Evolutionary conservation across 1,140 invertebrate genomes (phyloP).

Genomic region (Drosophila chauvacae): DNA sequence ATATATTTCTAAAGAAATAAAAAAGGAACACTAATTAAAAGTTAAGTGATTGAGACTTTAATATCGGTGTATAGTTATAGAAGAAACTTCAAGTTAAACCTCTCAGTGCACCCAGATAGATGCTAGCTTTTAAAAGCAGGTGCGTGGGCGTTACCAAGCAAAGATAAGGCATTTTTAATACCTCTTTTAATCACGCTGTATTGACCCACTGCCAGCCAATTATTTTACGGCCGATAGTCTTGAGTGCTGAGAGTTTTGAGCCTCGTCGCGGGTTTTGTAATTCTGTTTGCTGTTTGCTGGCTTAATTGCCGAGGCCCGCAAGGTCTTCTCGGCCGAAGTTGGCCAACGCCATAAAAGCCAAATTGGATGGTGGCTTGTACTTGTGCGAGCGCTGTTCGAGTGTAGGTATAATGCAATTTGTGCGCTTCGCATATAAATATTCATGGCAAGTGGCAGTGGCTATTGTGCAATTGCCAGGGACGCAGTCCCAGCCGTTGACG

Average conservation of each 20-base stretch:
- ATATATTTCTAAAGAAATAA: neutral
- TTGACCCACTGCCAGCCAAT: conserved; percentile 44
- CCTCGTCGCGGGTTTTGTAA: conserved; percentile 26
- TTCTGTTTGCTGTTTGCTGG: conserved; percentile 49
- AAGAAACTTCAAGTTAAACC: no score
- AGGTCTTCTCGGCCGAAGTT: conserved; percentile 72
- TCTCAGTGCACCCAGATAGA: neutral
- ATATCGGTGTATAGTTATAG: no score
- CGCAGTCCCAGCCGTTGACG: conserved; percentile 20
- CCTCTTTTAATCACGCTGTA: conserved; percentile 23
- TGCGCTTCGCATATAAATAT: conserved; percentile 63
- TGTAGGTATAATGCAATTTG: conserved; percentile 32
- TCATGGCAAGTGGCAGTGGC: conserved; percentile 53
- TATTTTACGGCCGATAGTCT: conserved; percentile 33
- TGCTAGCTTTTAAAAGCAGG: conserved; percentile 5
- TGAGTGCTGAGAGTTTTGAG: conserved; percentile 5
- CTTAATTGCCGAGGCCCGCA: conserved; percentile 55
- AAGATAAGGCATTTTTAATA: conserved; percentile 3
- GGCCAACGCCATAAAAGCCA: conserved; percentile 65
- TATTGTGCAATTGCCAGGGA: conserved; percentile 64
- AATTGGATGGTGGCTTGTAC: conserved; percentile 33
- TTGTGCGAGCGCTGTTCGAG: neutral
- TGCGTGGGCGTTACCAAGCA: conserved; percentile 12
- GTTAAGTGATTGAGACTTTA: neutral
- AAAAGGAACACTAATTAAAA: no score